Conservation (phyloP, 2,888 invertebrate species). For the Nomada goodeniana region DNA sequence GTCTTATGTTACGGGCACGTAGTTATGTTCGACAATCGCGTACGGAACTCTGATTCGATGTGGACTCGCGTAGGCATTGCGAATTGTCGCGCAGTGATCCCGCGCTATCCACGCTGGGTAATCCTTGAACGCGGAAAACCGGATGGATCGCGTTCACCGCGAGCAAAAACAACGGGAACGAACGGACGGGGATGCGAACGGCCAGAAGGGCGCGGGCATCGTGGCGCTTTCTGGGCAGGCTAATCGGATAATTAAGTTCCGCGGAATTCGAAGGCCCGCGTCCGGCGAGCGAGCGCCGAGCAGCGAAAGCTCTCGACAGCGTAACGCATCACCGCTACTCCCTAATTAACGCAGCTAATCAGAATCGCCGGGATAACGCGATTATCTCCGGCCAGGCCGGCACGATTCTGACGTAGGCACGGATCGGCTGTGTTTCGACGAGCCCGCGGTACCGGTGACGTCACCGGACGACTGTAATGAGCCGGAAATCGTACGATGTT, state of each 20-base stretch:
- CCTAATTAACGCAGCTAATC: conserved; percentile 83
- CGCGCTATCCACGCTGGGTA: no score
- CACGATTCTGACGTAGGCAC: conserved; percentile 79
- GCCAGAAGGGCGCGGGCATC: conserved; percentile 3
- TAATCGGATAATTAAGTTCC: conserved; percentile 79
- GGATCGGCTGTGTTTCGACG: conserved; percentile 76
- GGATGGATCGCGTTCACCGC: background rate
- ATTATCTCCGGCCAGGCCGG: conserved; percentile 76
- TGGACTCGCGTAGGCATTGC: no score
- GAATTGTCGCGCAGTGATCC: no score
- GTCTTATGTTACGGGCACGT: no score
- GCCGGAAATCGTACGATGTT: conserved; percentile 67
- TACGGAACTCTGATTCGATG: no score
- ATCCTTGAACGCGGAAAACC: background rate
- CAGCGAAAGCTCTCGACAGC: conserved; percentile 74
- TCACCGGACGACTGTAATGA: conserved; percentile 59
- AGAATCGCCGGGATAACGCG: conserved; percentile 81
- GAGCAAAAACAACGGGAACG: background rate
- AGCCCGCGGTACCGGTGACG: conserved; percentile 71
- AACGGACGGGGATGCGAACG: conserved; percentile 1
- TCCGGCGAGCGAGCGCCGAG: conserved; percentile 58
- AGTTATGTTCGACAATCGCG: no score
- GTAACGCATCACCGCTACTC: conserved; percentile 80
- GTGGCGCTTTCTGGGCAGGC: conserved; percentile 68
- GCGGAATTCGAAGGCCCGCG: conserved; percentile 71